Base-by-base conservation (phyloP, 2,113 vertebrate species). In the Apteryx owenii region DNA sequence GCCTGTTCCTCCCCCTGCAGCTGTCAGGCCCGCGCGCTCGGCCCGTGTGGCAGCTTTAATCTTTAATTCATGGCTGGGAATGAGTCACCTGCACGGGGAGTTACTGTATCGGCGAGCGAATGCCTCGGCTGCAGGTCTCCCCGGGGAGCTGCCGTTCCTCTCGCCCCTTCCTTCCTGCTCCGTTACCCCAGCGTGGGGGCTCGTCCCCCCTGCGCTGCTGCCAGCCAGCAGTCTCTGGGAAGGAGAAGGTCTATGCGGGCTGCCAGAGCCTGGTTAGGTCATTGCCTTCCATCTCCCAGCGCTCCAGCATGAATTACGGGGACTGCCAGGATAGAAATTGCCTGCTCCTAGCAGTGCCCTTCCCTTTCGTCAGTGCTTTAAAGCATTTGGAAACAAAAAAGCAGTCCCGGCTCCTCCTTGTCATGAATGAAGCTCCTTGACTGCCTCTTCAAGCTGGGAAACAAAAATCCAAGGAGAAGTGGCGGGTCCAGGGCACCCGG, bases 11-110 rank as follows among this genome's bases (percentile, higher is more conserved):
- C 81, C 81, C 86, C 75, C 88, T 42, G 94, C 96, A 91, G 96
- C 97, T 93, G 95, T 79, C 92, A 89, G 81, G 13, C 50, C 78
- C 42, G 28, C 12, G 48, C 25, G 76, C 66, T 28, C 69, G 40
- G 95, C 95, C 93, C 71, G 44, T 12, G 48, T 81, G 83, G 81
- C 84, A 51, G 92, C 88, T 94, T 85, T 83, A 80, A 96, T 95
- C 95, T 96, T 96, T 96, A 95, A 96, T 96, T 94, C 97, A 96
- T 94, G 82, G 76, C 90, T 38, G 88, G 64, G 64, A 84, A 54
- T 97, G 96, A 96, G 92, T 97, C 96, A 97, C 96, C 93, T 95
- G 95, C 58, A 3, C 2, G 23, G 89, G 95, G 87, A 83, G n/a
- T 15, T 16, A 42, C 83, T 28, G 36, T 1, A 25, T 5, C 15